Percentiles rank a stretch among this genome's conserved stretches.
Conservation (phyloP, 2,888 invertebrate species). For the Metellina segmentata region DNA sequence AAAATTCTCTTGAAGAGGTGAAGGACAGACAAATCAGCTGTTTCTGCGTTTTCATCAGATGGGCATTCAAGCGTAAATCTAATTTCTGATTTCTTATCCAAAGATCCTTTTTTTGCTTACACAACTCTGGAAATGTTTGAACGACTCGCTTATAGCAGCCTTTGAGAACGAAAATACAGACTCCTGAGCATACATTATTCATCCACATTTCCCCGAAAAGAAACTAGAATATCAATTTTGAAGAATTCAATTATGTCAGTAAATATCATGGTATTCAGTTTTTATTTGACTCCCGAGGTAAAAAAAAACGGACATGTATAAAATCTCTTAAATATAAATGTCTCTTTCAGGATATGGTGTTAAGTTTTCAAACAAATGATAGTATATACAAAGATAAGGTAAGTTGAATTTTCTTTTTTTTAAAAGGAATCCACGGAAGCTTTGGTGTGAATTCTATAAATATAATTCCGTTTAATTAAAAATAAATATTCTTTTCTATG, state of each 20-base stretch:
- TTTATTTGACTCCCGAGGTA: neutral
- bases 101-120: neutral
- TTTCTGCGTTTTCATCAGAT: neutral
- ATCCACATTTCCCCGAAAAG: neutral
- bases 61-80: neutral
- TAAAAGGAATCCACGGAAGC: too few species aligned
- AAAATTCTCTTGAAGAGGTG: neutral
- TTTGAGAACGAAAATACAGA: neutral
- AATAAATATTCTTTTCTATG: too few species aligned
- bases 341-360: neutral
- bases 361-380: neutral
- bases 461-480: too few species aligned
- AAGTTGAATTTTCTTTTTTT: too few species aligned
- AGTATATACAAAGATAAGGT: too few species aligned
- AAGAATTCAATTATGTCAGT: constrained; percentile 12
- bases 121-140: constrained; percentile 5
- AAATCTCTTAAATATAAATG: neutral
- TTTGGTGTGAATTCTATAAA: too few species aligned
- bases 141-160: neutral
- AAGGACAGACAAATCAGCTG: neutral
- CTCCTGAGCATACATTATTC: constrained; percentile 14
- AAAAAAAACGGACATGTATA: neutral
- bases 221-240: constrained; percentile 12
- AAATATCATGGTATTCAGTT: constrained; percentile 1
- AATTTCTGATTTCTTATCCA: neutral